Conservation (phyloP, 2,888 invertebrate species). For the Cantharis nigra region DNA sequence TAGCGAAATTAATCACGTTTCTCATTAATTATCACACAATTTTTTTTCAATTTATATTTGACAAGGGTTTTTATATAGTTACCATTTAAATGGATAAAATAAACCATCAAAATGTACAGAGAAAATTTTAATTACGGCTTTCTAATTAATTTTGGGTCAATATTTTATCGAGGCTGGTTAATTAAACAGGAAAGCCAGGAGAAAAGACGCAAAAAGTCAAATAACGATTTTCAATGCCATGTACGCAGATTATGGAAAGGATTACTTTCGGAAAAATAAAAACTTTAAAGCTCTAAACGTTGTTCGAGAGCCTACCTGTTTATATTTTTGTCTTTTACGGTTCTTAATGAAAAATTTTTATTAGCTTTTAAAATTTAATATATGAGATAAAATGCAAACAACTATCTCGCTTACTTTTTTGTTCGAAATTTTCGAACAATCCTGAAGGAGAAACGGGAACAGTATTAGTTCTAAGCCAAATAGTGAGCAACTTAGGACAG, state of each 20-base stretch:
- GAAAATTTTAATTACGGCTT: neutral
- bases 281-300: neutral
- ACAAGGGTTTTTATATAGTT: neutral
- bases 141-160: neutral
- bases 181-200: neutral
- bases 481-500: neutral
- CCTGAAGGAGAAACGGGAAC: neutral
- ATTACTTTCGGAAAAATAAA: neutral
- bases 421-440: too few relatives aligned
- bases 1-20: neutral
- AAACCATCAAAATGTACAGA: neutral
- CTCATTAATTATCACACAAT: neutral
- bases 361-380: neutral
- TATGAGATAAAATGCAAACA: too few relatives aligned
- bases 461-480: neutral
- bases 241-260: neutral
- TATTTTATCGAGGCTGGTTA: neutral
- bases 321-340: neutral
- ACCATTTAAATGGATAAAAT: neutral
- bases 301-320: neutral
- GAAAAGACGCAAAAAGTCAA: neutral
- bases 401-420: too few relatives aligned
- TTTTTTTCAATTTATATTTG: neutral
- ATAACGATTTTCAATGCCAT: neutral
- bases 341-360: neutral